Evolutionary conservation across 2,113 vertebrate genomes (phyloP).

Genomic region (Serinus canaria): DNA sequence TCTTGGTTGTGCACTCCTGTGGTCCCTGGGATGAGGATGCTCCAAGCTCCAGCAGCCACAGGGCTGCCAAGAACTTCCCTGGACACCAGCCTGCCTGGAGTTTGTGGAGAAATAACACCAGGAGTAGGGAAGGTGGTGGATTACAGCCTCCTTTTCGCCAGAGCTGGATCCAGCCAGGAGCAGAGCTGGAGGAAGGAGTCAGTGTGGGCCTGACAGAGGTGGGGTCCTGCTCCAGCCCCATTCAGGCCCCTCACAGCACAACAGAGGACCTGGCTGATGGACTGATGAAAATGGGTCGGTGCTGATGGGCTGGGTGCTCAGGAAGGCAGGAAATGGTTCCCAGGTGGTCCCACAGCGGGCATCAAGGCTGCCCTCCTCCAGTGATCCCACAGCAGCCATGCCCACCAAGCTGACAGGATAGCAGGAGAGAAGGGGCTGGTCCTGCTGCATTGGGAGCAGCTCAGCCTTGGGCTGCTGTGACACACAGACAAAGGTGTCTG

Average conservation of each 20-base stretch:
- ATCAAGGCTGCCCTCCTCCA: neutral
- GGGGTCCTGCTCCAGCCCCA: neutral
- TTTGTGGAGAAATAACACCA: rapidly evolving
- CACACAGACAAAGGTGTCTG: neutral
- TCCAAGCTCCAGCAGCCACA: neutral
- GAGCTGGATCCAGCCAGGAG: neutral
- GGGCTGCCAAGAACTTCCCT: neutral
- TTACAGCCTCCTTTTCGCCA: neutral
- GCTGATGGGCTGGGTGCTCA: rapidly evolving
- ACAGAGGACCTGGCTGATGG: neutral
- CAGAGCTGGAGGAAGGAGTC: neutral
- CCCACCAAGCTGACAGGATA: neutral
- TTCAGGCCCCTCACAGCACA: neutral
- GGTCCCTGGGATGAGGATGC: neutral
- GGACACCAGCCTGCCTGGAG: neutral
- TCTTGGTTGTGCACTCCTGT: no score
- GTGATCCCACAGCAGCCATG: neutral
- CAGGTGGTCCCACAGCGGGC: neutral
- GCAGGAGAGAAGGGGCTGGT: neutral
- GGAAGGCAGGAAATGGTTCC: neutral
- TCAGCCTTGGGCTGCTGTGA: neutral
- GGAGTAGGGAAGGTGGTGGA: neutral
- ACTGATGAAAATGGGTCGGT: rapidly evolving
- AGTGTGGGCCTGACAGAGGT: neutral
- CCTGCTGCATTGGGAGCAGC: neutral